These are phyloP conservation scores for Anagrus nilaparvatae DNA, from an alignment of 1,140 invertebrate genomes.

Conservation along the genomic window DNA sequence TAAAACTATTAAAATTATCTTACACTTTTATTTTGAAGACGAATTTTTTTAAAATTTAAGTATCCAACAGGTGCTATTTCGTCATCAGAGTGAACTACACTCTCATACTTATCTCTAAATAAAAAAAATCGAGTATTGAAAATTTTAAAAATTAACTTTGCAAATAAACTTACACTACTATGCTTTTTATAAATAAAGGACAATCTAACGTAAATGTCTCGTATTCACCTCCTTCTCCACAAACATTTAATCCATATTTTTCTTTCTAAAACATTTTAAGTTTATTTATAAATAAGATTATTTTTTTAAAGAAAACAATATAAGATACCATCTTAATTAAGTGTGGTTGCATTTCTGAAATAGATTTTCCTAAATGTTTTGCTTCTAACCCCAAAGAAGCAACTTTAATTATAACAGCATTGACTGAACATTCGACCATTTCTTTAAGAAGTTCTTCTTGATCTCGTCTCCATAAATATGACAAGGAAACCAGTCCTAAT, in stretches of 20 bases:
- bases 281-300: too few relatives aligned
- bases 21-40: slow-evolving; percentile 59
- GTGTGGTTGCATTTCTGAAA: slow-evolving; percentile 77
- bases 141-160: not conserved
- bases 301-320: slow-evolving; percentile 19
- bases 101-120: slow-evolving; percentile 75
- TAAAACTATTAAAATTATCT: slow-evolving; percentile 19
- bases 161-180: slow-evolving; percentile 70
- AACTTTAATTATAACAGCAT: slow-evolving; percentile 95
- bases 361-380: slow-evolving; percentile 78
- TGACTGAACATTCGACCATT: slow-evolving; percentile 88
- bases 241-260: slow-evolving; percentile 94
- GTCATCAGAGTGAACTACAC: slow-evolving; percentile 80
- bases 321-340: slow-evolving; percentile 77
- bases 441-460: slow-evolving; percentile 91
- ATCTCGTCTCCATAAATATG: slow-evolving; percentile 90
- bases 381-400: slow-evolving; percentile 84
- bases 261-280: slow-evolving; percentile 63
- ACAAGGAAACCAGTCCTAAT: slow-evolving; percentile 76
- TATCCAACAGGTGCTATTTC: slow-evolving; percentile 88
- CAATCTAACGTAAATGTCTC: slow-evolving; percentile 97
- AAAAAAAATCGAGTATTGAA: slow-evolving; percentile 25
- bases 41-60: slow-evolving; percentile 75
- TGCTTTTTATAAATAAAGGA: slow-evolving; percentile 83
- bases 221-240: slow-evolving; percentile 98